phyloP scores from a whole-genome alignment of 1,140 invertebrate genomes.

The Zaprionus lachaisei region DNA sequence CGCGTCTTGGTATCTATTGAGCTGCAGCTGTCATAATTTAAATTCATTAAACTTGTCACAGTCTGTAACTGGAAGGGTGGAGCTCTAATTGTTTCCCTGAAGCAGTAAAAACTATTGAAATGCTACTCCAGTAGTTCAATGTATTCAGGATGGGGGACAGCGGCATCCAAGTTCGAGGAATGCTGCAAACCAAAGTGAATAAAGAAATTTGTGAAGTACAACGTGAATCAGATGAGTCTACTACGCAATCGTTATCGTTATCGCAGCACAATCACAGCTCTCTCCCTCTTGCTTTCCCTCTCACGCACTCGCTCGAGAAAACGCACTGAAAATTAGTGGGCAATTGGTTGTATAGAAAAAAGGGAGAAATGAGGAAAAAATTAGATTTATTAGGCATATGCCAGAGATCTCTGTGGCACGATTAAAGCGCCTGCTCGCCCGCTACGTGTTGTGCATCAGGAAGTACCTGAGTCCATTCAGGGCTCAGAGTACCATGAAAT shows the following conservation, averaged over 20 bases:
- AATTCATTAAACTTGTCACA: conserved; percentile 77
- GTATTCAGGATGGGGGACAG: background rate
- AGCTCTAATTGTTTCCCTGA: conserved; percentile 68
- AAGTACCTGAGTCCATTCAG: conserved; percentile 35
- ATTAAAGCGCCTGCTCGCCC: conserved; percentile 47
- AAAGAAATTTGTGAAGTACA: conserved; percentile 69
- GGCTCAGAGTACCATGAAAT: conserved; percentile 24
- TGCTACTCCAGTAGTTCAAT: conserved; percentile 69
- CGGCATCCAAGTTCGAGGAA: conserved; percentile 44
- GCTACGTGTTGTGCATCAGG: conserved; percentile 64
- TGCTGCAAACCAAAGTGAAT: conserved; percentile 56
- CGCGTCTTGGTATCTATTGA: conserved; percentile 22
- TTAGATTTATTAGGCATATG: conserved; percentile 79
- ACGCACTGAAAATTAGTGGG: conserved; percentile 75
- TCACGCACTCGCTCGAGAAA: conserved; percentile 57
- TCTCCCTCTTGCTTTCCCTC: background rate
- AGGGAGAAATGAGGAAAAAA: conserved; percentile 28
- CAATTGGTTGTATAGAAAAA: conserved; percentile 60
- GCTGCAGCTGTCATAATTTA: conserved; percentile 77
- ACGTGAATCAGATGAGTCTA: conserved; percentile 61
- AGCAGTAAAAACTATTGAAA: conserved; percentile 70
- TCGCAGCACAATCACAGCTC: conserved; percentile 38
- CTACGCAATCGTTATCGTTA: conserved; percentile 53
- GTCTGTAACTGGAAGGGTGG: background rate
- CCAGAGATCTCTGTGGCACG: conserved; percentile 62